Evolutionary conservation across 2,797 vertebrate species (phyloP).

Genomic region (Cuculus canorus): DNA sequence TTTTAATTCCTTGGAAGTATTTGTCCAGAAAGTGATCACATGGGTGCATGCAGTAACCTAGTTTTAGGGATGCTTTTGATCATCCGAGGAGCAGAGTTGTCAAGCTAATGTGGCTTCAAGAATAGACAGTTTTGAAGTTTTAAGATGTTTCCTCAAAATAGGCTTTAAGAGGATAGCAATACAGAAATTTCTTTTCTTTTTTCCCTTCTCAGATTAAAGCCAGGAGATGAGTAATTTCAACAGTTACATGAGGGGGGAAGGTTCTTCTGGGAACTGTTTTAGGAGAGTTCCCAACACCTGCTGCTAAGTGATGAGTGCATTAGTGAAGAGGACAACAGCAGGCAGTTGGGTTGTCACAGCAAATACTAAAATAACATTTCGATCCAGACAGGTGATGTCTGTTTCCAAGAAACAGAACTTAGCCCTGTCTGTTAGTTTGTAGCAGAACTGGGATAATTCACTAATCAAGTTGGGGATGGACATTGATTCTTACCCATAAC

Average conservation of each 20-base stretch:
- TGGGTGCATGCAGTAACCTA: background rate
- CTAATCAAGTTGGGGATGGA: rapidly evolving
- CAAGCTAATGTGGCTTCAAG: background rate
- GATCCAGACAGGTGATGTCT: background rate
- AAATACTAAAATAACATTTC: background rate
- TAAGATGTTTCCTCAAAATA: background rate
- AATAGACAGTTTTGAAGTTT: background rate
- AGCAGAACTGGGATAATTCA: background rate
- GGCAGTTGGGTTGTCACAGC: background rate
- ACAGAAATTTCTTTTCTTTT: background rate
- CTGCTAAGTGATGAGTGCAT: background rate
- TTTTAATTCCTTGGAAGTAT: background rate
- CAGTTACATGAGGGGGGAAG: background rate
- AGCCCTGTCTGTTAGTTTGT: background rate
- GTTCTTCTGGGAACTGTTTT: background rate
- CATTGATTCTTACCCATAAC: background rate
- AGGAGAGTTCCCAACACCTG: background rate
- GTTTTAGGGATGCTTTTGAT: constrained; percentile 45
- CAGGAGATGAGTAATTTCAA: background rate
- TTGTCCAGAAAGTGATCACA: background rate
- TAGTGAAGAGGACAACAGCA: background rate
- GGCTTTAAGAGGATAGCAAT: background rate
- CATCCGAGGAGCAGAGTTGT: background rate
- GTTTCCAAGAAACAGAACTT: background rate
- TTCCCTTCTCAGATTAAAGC: background rate